Evolutionary conservation across 2,888 invertebrate species (phyloP).

Genomic region (Melipona bicolor): DNA sequence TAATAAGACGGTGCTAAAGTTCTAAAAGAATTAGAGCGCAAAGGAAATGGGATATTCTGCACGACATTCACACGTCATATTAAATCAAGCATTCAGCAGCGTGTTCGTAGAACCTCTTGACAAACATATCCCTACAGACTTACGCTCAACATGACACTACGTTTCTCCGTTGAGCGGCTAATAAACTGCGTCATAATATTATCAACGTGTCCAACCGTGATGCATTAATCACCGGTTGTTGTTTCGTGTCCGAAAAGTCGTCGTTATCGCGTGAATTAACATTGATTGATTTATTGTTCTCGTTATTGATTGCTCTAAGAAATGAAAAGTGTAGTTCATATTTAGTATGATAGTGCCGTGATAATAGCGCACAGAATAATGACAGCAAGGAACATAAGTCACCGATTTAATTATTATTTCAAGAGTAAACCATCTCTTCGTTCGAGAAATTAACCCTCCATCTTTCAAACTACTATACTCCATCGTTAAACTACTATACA

Average conservation of each 20-base stretch:
- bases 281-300: neutral
- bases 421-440: neutral
- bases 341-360: neutral
- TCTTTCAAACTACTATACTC: neutral
- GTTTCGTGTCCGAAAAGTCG: neutral
- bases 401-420: neutral
- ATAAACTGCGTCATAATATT: conserved; percentile 36
- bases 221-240: conserved; percentile 24
- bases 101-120: conserved; percentile 28
- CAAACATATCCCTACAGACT: conserved; percentile 38
- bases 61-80: conserved; percentile 30
- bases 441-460: neutral
- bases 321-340: neutral
- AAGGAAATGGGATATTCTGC: conserved; percentile 22
- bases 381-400: neutral
- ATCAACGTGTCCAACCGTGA: conserved; percentile 29
- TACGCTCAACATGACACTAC: conserved; percentile 4
- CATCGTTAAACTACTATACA: neutral
- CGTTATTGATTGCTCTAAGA: neutral
- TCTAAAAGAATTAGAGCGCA: neutral
- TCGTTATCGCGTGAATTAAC: neutral
- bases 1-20: neutral
- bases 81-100: conserved; percentile 34
- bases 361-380: neutral
- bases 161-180: conserved; percentile 15